A percentile compares a stretch with the other conserved stretches of the same genome.
phyloP scores from a whole-genome alignment of 2,888 invertebrate genomes.

The Pasiphila rectangulata region DNA sequence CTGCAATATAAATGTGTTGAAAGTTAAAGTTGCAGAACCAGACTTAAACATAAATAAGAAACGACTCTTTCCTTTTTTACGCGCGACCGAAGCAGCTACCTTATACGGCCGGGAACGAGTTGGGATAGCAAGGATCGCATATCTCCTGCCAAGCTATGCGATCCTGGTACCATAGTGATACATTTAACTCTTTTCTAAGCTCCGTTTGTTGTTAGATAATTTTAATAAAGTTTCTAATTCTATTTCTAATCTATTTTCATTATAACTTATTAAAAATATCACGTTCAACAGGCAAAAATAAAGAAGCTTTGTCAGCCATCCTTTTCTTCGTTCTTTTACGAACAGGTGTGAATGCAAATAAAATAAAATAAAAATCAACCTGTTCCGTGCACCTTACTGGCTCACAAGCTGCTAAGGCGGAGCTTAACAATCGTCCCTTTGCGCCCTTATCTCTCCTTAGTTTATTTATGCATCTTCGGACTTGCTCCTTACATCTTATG shows the following conservation, averaged over 20 bases:
- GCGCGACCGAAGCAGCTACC: slow-evolving; percentile 5
- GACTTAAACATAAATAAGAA: background rate
- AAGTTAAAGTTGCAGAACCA: background rate
- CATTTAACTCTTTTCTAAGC: slow-evolving; percentile 28
- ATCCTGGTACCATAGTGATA: slow-evolving; percentile 25
- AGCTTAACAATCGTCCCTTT: slow-evolving; percentile 4
- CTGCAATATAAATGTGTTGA: background rate
- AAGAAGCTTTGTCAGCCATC: background rate
- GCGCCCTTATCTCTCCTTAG: background rate
- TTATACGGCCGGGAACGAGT: slow-evolving; percentile 11
- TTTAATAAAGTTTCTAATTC: slow-evolving; percentile 14
- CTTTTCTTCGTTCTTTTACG: background rate
- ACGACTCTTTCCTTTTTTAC: background rate
- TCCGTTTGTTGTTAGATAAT: slow-evolving; percentile 17
- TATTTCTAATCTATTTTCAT: slow-evolving; percentile 9
- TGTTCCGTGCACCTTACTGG: slow-evolving; percentile 9
- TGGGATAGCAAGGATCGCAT: slow-evolving; percentile 16
- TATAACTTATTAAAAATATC: background rate
- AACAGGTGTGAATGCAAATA: background rate
- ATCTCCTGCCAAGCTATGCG: slow-evolving; percentile 18
- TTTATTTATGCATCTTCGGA: background rate
- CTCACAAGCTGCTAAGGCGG: slow-evolving; percentile 2
- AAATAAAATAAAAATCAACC: slow-evolving; percentile 7
- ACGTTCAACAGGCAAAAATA: background rate
- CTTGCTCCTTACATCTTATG: slow-evolving; percentile 14